phyloP scores from a whole-genome alignment of 2,888 invertebrate species.

The Tachina lurida region DNA sequence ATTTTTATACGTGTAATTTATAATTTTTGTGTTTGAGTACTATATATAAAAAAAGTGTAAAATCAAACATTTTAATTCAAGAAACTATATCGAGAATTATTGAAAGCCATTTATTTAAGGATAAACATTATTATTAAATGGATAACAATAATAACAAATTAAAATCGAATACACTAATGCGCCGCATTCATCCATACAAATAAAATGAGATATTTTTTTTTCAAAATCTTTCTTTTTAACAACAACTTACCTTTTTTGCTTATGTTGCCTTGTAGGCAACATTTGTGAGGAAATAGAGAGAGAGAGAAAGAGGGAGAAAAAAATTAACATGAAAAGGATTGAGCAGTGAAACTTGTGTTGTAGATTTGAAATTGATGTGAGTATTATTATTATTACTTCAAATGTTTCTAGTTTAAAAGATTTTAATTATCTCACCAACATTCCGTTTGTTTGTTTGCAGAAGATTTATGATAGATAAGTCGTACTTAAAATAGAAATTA shows the following conservation, averaged over 20 bases:
- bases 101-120: constrained; percentile 27
- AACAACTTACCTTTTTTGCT: neutral
- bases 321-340: neutral
- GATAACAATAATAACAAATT: constrained; percentile 57
- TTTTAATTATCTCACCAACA: too few species aligned
- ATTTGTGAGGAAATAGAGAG: neutral
- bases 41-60: constrained; percentile 37
- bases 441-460: too few species aligned
- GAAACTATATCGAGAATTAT: constrained; percentile 40
- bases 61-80: constrained; percentile 43
- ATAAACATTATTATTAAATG: constrained; percentile 54
- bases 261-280: constrained; percentile 3
- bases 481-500: neutral
- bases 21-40: constrained; percentile 56
- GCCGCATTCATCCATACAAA: constrained; percentile 77
- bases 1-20: constrained; percentile 53
- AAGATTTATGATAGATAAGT: too few species aligned
- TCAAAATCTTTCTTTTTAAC: constrained; percentile 2
- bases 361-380: neutral
- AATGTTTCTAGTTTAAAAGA: neutral
- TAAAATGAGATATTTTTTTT: constrained; percentile 36
- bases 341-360: constrained; percentile 11
- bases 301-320: neutral
- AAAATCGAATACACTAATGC: constrained; percentile 70
- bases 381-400: neutral